Evolutionary conservation across 2,113 vertebrate species (phyloP).

Genomic region (Trichomycterus rosablanca): DNA sequence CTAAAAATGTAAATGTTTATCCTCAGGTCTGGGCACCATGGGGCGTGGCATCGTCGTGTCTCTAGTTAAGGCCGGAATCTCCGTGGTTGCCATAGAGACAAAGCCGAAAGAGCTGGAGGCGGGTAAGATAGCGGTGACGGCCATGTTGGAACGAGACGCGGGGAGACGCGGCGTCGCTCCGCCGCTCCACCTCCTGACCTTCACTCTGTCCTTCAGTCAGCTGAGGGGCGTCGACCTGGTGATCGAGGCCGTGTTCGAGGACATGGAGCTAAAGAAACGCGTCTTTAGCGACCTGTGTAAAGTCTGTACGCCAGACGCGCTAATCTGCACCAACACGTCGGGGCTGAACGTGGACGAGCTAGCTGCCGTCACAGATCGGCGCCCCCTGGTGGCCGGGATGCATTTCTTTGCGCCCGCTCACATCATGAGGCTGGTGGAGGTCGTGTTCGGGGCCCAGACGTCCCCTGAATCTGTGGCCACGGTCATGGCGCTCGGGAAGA

Average conservation of each 20-base stretch:
- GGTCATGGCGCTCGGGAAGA: slow-evolving; percentile 76
- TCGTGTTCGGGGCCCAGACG: slow-evolving; percentile 73
- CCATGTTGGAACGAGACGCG: slow-evolving; percentile 70
- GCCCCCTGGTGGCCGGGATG: slow-evolving; percentile 81
- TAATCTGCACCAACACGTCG: slow-evolving; percentile 86
- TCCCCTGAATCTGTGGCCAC: slow-evolving; percentile 77
- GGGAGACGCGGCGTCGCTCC: slow-evolving; percentile 54
- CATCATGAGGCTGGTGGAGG: slow-evolving; percentile 84
- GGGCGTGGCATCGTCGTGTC: slow-evolving; percentile 80
- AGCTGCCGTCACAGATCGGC: slow-evolving; percentile 67
- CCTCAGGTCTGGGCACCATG: slow-evolving; percentile 88
- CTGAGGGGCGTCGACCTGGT: slow-evolving; percentile 75
- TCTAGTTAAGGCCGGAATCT: slow-evolving; percentile 74
- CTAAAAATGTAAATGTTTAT: too few species aligned
- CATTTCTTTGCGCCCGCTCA: slow-evolving; percentile 92
- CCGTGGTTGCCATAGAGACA: slow-evolving; percentile 81
- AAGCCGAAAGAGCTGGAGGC: slow-evolving; percentile 68
- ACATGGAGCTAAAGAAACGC: slow-evolving; percentile 78
- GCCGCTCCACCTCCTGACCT: slow-evolving; percentile 57
- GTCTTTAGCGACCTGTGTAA: slow-evolving; percentile 77
- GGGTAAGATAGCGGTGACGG: slow-evolving; percentile 65
- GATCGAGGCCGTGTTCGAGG: slow-evolving; percentile 90
- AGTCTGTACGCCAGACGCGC: slow-evolving; percentile 70
- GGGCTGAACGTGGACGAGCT: slow-evolving; percentile 78
- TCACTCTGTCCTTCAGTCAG: slow-evolving; percentile 63